phyloP scores from a whole-genome alignment of 1,140 invertebrate genomes.

The Branchinecta lindahli region DNA sequence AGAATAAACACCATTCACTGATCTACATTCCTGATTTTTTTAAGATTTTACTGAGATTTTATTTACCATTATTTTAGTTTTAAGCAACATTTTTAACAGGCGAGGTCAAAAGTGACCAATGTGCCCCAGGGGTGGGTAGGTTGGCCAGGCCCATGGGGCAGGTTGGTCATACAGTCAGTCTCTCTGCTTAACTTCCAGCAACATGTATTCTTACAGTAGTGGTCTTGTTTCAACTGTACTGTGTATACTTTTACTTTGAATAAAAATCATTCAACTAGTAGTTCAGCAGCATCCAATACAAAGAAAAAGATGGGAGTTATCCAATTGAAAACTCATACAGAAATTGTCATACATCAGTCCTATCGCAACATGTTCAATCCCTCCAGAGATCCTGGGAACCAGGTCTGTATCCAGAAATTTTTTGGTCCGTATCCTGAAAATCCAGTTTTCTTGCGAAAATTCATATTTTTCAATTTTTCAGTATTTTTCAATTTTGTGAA shows the following conservation, averaged over 20 bases:
- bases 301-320: not conserved
- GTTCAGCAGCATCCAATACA: no score
- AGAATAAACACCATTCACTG: not conserved
- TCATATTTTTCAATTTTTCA: no score
- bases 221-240: not conserved
- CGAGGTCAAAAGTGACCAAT: constrained; percentile 5
- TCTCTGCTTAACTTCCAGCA: not conserved
- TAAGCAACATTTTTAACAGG: not conserved
- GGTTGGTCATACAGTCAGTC: not conserved
- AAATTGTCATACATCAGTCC: not conserved
- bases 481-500: no score
- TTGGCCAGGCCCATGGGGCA: not conserved
- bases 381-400: not conserved
- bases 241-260: no score
- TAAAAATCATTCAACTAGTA: no score
- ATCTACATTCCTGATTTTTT: not conserved
- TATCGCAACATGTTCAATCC: not conserved
- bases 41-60: not conserved
- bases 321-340: not conserved
- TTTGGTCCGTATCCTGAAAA: no score
- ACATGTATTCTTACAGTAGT: not conserved
- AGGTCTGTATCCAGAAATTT: not conserved
- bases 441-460: no score
- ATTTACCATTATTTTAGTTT: constrained; percentile 10
- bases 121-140: constrained; percentile 4